Base-by-base conservation (phyloP, 1,140 invertebrate species). In the Saccostrea cuccullata region DNA sequence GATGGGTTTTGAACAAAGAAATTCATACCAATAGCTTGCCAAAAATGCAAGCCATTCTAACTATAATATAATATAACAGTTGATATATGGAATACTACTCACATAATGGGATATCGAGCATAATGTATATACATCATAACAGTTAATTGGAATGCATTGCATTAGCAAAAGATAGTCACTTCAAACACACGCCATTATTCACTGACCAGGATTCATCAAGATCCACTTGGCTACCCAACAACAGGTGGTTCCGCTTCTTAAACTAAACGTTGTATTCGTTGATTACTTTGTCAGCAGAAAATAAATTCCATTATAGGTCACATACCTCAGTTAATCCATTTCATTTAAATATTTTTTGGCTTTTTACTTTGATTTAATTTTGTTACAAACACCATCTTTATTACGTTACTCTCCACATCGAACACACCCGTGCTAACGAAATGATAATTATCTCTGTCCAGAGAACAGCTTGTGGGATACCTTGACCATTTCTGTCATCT, bases 291-390 rank as follows among this genome's bases (percentile, higher is more conserved):
- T 23, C n/a, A 6, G 26, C 15, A 77, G 26, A 30, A 77, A 26
- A 15, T 36, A 30, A 15, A 77, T 9, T 15, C 15, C 30, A 12
- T 36, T 13, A 73, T 8, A 40, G 13, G 15, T 64, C n/a, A 20
- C 58, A 6, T 47, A 47, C 47, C 9, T 47, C 47, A 47, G 47
- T 47, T 9, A 47, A 47, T 67, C 23, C 60, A n/a, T 23, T 67
- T 17, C 17, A n/a, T 67, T 20, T 67, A 67, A 67, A 67, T 36
- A 47, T 47, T 77, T 77, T 64, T 77, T 77, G 70, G 70, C 70
- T 17, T 15, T 77, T 77, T 26, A 77, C 26, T 77, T 77, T 77
- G 2, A 30, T 36, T 30, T 47, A 47, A 8, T 6, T 47, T 36
- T 77, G 15, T 17, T 11, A 67, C 23, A 15, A 77, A 1, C 6